Evolutionary conservation across 2,888 invertebrate genomes (phyloP), one percentile per base, ranked within the genome.

Genomic region (Oligia fasciuncula): DNA sequence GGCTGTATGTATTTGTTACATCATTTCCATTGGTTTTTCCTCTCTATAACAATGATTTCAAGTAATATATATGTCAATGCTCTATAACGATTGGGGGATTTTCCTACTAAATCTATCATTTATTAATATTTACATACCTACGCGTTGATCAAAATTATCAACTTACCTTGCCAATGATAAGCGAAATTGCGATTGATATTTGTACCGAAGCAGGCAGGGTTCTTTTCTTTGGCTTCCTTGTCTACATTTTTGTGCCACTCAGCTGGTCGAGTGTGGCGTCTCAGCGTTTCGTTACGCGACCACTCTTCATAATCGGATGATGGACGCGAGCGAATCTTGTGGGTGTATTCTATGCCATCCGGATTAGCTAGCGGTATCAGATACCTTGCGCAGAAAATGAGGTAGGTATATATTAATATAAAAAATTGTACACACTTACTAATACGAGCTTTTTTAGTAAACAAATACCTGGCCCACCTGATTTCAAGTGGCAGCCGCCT

Each of bases 111-210:
- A 68, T 67, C 57, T 70, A 75, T 72, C 46, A 54, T 29, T 29
- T 29, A 29, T 29, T 40, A 49, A 65, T 57, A 65, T 8, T 17
- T 62, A 54, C 14, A 23, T 67, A 35, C 17, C 23, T 67, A 35
- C 23, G n/a, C 54, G 46, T 63, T 65, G 46, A 66, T 78, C 23
- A 75, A 49, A 49, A 49, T 62, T 80, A 81, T 82, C 76, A 67
- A 73, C 66, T 88, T 54, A 96, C 97, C 96, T 94, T 96, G 96
- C 96, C 96, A 97, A 86, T 97, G 96, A 90, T 95, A 96, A 69
- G 96, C 96, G 80, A 96, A 97, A 88, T 97, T 97, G 14, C 97
- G 93, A 88, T 97, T 96, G 43, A 97, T 92, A 84, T 96, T 95
- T 4, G 95, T 95, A 57, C 96, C 96, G 81, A 95, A 95, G 86